These are phyloP conservation scores for Altica lythri DNA, from an alignment of 2,888 invertebrate genomes.

Conservation along the genomic window DNA sequence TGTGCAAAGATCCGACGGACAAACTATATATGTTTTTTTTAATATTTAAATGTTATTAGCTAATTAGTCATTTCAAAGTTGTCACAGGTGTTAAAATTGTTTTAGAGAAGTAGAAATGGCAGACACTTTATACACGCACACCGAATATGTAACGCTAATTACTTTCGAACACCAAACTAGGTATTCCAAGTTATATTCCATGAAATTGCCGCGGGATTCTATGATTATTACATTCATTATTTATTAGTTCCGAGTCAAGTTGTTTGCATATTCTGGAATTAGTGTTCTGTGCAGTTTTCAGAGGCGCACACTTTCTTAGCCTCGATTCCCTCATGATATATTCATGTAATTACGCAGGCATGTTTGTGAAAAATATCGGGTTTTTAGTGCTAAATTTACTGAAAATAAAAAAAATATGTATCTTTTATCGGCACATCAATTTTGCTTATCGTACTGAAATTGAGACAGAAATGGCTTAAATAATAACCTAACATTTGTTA, in stretches of 20 bases:
- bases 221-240: conserved; percentile 43
- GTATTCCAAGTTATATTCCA: conserved; percentile 42
- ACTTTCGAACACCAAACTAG: conserved; percentile 35
- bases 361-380: conserved; percentile 12
- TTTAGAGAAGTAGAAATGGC: conserved; percentile 30
- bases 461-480: too few relatives aligned
- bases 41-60: too few relatives aligned
- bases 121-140: conserved; percentile 41
- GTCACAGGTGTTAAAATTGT: too few relatives aligned
- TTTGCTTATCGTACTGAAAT: too few relatives aligned
- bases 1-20: too few relatives aligned
- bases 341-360: conserved; percentile 20
- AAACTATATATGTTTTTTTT: too few relatives aligned
- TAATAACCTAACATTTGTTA: too few relatives aligned
- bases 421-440: too few relatives aligned
- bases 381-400: conserved; percentile 1
- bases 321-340: conserved; percentile 16
- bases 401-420: not conserved
- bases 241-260: conserved; percentile 35
- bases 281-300: conserved; percentile 23
- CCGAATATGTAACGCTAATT: conserved; percentile 41
- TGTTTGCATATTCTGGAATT: conserved; percentile 28
- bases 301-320: conserved; percentile 13
- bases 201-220: conserved; percentile 40
- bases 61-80: too few relatives aligned